Conservation (phyloP, 2,113 vertebrate species). For the Callorhinus ursinus region DNA sequence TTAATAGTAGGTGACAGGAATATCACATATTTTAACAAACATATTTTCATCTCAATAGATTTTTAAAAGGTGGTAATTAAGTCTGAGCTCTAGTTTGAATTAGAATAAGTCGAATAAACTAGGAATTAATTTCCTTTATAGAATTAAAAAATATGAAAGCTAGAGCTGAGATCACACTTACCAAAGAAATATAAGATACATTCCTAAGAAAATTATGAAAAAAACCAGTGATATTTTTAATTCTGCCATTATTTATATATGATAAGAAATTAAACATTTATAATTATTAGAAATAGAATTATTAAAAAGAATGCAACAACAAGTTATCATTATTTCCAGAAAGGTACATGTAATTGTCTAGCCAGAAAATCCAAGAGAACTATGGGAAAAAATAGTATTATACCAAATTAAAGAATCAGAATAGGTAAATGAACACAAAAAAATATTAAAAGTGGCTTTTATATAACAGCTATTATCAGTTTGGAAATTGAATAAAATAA, state of each 20-base stretch:
- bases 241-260: not conserved
- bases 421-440: not conserved
- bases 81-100: not conserved
- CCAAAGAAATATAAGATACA: not conserved
- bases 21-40: too few species aligned
- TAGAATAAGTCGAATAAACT: not conserved
- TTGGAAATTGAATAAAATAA: slow-evolving; percentile 25
- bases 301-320: not conserved
- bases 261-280: not conserved
- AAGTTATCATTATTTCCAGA: not conserved
- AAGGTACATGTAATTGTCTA: not conserved
- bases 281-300: slow-evolving; percentile 16
- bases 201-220: not conserved
- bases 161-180: not conserved
- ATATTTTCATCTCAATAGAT: not conserved
- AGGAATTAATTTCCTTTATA: not conserved
- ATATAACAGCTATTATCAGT: not conserved
- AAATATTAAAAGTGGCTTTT: not conserved
- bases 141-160: not conserved
- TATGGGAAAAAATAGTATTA: not conserved
- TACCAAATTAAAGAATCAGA: not conserved
- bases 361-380: not conserved
- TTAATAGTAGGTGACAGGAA: not conserved
- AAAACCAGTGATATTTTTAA: not conserved
- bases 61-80: not conserved